phyloP scores from a whole-genome alignment of 2,797 vertebrate species.

The Periparus ater region DNA sequence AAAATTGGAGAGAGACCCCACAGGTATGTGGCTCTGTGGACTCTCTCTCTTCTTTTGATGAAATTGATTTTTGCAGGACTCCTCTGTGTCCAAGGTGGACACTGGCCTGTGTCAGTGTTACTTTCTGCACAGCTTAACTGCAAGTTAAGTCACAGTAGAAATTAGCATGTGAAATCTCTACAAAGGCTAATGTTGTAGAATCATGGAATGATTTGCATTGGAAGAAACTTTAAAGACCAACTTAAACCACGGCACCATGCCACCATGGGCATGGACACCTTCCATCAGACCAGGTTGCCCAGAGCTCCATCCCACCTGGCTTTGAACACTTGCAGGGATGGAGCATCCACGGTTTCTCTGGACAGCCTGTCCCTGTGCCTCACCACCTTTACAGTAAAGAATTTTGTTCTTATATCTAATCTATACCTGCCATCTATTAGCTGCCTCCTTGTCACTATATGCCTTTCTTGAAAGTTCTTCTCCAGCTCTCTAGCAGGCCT shows the following conservation, averaged over 20 bases:
- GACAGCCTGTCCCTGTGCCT: neutral
- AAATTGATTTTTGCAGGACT: neutral
- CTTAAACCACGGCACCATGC: neutral
- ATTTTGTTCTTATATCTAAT: neutral
- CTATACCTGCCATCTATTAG: neutral
- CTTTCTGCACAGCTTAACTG: neutral
- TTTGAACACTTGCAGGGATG: neutral
- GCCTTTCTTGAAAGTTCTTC: neutral
- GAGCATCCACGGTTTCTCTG: neutral
- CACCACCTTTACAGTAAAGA: neutral
- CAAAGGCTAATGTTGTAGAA: neutral
- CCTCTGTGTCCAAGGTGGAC: neutral
- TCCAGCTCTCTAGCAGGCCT: neutral
- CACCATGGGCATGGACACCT: fast-evolving
- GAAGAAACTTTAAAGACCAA: neutral
- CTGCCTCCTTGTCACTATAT: neutral
- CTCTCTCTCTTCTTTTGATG: neutral
- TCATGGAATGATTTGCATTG: neutral
- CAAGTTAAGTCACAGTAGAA: neutral
- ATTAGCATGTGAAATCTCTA: neutral
- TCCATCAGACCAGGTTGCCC: neutral
- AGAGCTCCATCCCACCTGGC: neutral
- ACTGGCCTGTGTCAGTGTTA: neutral
- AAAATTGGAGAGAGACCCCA: neutral
- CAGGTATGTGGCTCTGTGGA: neutral